phyloP scores from a whole-genome alignment of 2,797 vertebrate species.

The Simalia tracyae region DNA sequence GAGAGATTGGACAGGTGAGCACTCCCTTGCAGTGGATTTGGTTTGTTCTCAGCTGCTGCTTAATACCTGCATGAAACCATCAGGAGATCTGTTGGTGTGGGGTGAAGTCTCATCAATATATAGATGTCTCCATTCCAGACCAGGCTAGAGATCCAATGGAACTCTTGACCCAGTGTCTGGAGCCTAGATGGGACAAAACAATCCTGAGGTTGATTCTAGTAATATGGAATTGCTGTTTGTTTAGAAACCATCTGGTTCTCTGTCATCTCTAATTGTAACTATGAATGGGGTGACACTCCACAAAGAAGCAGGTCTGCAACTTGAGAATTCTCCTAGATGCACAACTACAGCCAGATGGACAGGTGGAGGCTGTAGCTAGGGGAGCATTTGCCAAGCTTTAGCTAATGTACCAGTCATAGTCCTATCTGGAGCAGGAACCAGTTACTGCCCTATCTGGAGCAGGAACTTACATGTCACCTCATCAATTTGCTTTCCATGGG shows the following conservation, averaged over 20 bases:
- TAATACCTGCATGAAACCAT: not conserved
- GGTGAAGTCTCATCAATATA: not conserved
- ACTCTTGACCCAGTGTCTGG: not conserved
- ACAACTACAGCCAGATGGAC: not conserved
- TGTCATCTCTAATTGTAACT: not conserved
- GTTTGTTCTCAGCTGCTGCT: not conserved
- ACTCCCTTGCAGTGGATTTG: not conserved
- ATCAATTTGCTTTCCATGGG: not conserved
- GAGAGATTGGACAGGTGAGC: not conserved
- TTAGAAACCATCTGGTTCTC: not conserved
- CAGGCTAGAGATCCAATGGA: not conserved
- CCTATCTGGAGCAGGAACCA: not conserved
- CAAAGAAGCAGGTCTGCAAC: not conserved
- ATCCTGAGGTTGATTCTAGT: not conserved
- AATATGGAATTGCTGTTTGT: not conserved
- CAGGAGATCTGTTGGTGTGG: not conserved
- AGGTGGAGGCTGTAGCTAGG: not conserved
- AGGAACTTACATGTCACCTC: not conserved
- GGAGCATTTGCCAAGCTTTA: not conserved
- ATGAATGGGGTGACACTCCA: not conserved
- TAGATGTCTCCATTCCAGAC: not conserved
- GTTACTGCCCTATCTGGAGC: not conserved
- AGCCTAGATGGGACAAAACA: not conserved
- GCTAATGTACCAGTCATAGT: not conserved
- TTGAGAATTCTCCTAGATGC: not conserved